Base-by-base conservation (phyloP, 2,113 vertebrate genomes). In the Chloebia gouldiae region DNA sequence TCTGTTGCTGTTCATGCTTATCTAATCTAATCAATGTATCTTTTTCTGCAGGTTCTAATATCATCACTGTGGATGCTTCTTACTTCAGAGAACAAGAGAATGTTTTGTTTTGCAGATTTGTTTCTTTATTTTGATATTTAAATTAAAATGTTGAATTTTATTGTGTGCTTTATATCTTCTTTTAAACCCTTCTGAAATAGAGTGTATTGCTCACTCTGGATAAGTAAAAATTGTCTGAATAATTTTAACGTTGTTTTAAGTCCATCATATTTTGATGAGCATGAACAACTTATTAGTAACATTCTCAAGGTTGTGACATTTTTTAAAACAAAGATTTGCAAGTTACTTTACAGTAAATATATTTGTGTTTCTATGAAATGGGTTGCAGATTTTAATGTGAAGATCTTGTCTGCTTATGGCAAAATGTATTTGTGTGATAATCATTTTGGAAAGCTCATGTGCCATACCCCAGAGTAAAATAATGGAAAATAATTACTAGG, bases 11-110 rank as follows among this genome's bases (percentile, higher is more conserved):
- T 97, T 97, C 94, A 93, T 94, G 92, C 82, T 92, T 93, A 95
- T 96, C 93, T 95, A 96, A 96, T 96, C 93, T 96, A 96, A 96
- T 95, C 86, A 93, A 92, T 84, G 77, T 95, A 94, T 94, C 93
- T 96, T 91, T 86, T 90, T 88, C 61, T 90, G 56, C 77, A 88
- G 53, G 80, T 92, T 81, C 82, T 81, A 78, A 27, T 65, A 80
- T 90, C 54, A 42, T 71, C 33, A 33, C 33, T 56, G 60, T 56
- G 27, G 92, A 86, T 86, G 31, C 19, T 57, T 78, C 27, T 68
- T 81, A 51, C 85, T 93, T 93, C 45, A 50, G 64, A 83, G 66
- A 95, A 88, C 49, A 76, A 88, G 44, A 60, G 91, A 87, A 45
- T 76, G 15, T 57, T 64, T 82, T 64, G 45, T 91, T 93, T 73